These are phyloP conservation scores for Crotalus helleri DNA, from an alignment of 2,113 vertebrate species.

Conservation along the genomic window DNA sequence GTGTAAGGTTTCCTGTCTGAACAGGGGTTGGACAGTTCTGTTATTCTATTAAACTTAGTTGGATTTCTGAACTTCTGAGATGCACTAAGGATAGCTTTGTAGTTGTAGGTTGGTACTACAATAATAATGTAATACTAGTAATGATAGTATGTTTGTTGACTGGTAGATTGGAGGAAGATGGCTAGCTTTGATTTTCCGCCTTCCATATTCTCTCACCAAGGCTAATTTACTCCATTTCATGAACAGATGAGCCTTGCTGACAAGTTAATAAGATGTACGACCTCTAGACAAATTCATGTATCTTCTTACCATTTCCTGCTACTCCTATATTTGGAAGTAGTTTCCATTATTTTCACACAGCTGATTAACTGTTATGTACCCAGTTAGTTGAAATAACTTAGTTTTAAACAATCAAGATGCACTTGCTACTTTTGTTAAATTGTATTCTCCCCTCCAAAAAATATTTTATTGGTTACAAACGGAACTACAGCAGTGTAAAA, in stretches of 20 bases:
- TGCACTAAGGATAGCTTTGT: background rate
- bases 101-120: background rate
- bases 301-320: background rate
- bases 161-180: background rate
- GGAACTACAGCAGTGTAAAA: constrained; percentile 20
- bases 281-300: background rate
- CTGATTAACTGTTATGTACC: background rate
- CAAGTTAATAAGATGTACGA: background rate
- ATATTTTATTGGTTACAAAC: constrained; percentile 22
- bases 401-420: background rate
- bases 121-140: background rate
- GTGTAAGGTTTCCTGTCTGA: background rate
- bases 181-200: background rate
- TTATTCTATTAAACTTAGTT: background rate
- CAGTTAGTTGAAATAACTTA: background rate
- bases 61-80: background rate
- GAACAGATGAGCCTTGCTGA: background rate
- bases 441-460: background rate
- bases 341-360: background rate
- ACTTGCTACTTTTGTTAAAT: background rate
- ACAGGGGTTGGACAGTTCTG: background rate
- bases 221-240: background rate
- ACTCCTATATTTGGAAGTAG: background rate
- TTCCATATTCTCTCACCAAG: background rate
- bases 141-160: background rate